Evolutionary conservation across 2,888 invertebrate species (phyloP), one percentile per base, ranked within the genome.

Genomic region (Loripinus fragilis): DNA sequence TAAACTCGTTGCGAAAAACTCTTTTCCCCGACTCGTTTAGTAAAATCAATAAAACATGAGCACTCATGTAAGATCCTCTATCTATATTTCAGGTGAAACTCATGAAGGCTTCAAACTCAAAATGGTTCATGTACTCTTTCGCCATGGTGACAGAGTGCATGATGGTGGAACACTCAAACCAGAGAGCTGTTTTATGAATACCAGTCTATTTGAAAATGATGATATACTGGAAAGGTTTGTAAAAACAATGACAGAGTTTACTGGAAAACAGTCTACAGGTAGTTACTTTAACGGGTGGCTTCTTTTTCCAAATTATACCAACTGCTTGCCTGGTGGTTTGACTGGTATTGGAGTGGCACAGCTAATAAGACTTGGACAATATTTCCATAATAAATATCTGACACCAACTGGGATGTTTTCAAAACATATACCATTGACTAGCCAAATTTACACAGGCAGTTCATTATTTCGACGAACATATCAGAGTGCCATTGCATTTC

Each of bases 141-240:
- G 98, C 23, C 98, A 98, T 92, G 98, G 98, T 0, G 98, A 98
- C 92, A 95, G 98, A 69, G n/a, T n/a, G n/a, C n/a, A n/a, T n/a
- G n/a, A n/a, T n/a, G n/a, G n/a, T n/a, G 97, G 97, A 0, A 97
- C 98, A 0, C 95, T 98, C 83, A 96, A 97, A 12, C 97, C 97
- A 91, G 25, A 23, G 3, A 2, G 42, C 8, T 67, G 67, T 25
- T 41, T 10, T 8, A 17, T 45, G n/a, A 35, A 28, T 28, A n/a
- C 67, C 23, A 35, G 20, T 1, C 60, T 76, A 48, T 23, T 28
- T 8, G 67, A 25, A 15, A 68, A 33, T 2, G 60, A 74, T 50
- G 70, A 73, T 12, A 79, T 76, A 71, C 55, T 86, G 41, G 55
- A 45, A 5, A 65, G 65, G 15, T 86, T 74, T 60, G 28, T 77